Evolutionary conservation across 2,797 vertebrate genomes (phyloP).

Genomic region (Acanthurus leucopareius): DNA sequence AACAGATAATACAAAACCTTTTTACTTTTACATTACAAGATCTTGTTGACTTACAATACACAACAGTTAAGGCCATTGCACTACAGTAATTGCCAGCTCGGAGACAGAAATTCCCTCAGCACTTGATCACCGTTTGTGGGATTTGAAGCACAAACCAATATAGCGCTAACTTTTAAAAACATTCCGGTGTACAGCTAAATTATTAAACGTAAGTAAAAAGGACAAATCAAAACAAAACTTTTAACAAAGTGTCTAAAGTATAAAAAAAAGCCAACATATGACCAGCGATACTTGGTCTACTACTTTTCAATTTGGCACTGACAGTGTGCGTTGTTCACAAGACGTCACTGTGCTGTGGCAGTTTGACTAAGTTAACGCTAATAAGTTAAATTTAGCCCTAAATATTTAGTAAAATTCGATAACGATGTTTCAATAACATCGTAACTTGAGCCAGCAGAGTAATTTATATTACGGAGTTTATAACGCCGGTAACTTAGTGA

Average conservation of each 20-base stretch:
- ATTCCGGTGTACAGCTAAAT: neutral
- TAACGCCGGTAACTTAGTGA: neutral
- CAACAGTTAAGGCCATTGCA: neutral
- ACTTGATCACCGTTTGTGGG: no score
- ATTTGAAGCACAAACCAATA: neutral
- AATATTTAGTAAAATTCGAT: no score
- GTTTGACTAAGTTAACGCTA: neutral
- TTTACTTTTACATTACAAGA: neutral
- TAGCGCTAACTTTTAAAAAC: neutral
- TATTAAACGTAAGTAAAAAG: neutral
- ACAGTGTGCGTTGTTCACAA: neutral
- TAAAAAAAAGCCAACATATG: neutral
- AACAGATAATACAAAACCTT: neutral
- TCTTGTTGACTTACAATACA: neutral
- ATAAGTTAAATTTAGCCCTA: neutral
- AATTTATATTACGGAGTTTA: neutral
- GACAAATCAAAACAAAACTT: neutral
- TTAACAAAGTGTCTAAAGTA: neutral
- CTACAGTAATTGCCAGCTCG: neutral
- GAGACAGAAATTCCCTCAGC: neutral
- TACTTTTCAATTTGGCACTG: neutral
- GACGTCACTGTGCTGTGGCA: neutral
- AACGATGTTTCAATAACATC: no score
- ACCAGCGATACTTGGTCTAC: neutral
- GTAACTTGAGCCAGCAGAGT: no score